A percentile compares a stretch with the other conserved stretches of the same genome.
Evolutionary conservation across 2,113 vertebrate species (phyloP).

Genomic region (Chaenogobius annularis): DNA sequence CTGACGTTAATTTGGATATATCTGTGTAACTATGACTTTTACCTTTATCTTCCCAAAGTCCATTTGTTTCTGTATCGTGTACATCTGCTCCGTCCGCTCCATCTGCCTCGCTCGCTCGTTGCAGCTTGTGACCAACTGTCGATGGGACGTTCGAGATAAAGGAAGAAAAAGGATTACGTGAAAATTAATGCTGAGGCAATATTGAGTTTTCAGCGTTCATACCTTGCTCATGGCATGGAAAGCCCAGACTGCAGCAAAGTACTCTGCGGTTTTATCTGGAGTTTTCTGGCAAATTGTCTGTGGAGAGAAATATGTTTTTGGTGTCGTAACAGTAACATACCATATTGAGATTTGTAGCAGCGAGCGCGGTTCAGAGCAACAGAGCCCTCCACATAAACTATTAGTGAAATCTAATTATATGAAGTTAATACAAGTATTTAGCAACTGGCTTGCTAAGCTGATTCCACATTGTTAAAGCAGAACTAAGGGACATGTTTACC

Average conservation of each 20-base stretch:
- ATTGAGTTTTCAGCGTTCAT: constrained; percentile 5
- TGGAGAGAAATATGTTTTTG: constrained; percentile 6
- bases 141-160: constrained; percentile 2
- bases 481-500: too few species aligned
- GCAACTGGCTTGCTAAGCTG: too few species aligned
- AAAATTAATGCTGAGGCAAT: neutral
- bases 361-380: too few species aligned
- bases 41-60: constrained; percentile 97
- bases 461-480: too few species aligned
- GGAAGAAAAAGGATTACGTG: too few species aligned
- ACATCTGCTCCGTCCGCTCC: constrained; percentile 96
- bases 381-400: too few species aligned
- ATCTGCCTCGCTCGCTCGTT: constrained; percentile 91
- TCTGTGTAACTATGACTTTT: neutral
- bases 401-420: too few species aligned
- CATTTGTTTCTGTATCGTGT: constrained; percentile 91
- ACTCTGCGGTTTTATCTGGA: constrained; percentile 62
- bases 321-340: neutral
- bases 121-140: constrained; percentile 87
- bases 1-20: neutral
- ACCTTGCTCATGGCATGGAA: constrained; percentile 95
- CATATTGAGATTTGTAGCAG: neutral
- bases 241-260: constrained; percentile 81
- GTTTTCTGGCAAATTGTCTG: constrained; percentile 94
- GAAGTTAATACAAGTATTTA: too few species aligned